Evolutionary conservation across 1,140 invertebrate genomes (phyloP).

Genomic region (Contarinia nasturtii): DNA sequence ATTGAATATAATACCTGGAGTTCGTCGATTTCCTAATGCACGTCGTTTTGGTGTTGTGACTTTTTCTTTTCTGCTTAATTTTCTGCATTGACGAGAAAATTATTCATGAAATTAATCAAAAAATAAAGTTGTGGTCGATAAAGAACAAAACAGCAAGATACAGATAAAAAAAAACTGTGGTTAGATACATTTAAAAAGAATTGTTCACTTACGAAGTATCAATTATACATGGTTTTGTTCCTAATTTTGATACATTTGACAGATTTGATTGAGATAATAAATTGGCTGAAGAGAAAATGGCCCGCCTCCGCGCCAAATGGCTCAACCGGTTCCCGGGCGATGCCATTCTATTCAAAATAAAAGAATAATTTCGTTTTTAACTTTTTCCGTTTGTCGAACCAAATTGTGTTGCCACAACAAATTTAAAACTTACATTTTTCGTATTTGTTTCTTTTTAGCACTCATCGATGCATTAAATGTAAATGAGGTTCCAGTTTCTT

Average conservation of each 20-base stretch:
- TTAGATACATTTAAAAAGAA: no score
- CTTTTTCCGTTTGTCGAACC: neutral
- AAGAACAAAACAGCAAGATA: no score
- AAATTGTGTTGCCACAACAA: neutral
- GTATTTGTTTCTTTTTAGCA: conserved; percentile 29
- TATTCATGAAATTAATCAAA: neutral
- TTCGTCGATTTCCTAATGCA: conserved; percentile 17
- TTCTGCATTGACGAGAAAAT: neutral
- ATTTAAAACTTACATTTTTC: conserved; percentile 17
- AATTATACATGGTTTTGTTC: conserved; percentile 16
- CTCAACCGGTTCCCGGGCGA: conserved; percentile 41
- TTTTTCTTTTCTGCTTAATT: conserved; percentile 1
- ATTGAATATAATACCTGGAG: conserved; percentile 10
- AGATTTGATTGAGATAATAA: conserved; percentile 6
- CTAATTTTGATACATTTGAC: conserved; percentile 17
- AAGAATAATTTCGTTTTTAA: conserved; percentile 1
- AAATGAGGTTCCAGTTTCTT: conserved; percentile 35
- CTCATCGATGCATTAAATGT: conserved; percentile 31
- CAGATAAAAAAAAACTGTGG: no score
- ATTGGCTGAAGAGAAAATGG: conserved; percentile 36
- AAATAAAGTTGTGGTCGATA: no score
- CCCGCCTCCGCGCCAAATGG: conserved; percentile 36
- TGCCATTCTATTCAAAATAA: conserved; percentile 25
- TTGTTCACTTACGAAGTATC: conserved; percentile 14
- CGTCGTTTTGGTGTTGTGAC: neutral